Evolutionary conservation across 2,888 invertebrate species (phyloP), one percentile per base, ranked within the genome.

Genomic region (Camponotus fellah): DNA sequence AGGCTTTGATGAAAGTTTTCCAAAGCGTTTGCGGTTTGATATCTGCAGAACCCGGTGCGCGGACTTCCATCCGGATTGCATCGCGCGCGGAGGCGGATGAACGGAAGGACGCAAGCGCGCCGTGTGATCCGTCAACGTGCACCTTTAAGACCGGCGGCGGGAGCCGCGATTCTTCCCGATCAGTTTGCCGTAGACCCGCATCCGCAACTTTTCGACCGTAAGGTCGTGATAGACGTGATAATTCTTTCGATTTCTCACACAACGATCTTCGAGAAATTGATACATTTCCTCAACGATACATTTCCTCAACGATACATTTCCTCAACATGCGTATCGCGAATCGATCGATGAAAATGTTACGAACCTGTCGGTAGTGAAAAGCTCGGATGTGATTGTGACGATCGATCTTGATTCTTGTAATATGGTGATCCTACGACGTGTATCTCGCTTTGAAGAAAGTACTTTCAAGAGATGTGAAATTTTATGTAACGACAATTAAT

Each of bases 51-150:
- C 8, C 1, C 12, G 12, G 3, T 40, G 40, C 21, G 40, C 66
- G n/a, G 26, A 46, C n/a, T 43, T 34, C 14, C 26, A 14, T 26
- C 14, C 40, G 26, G 26, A 26, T 43, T 14, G 14, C 12, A 40
- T 40, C 43, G 66, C 17, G 53, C 46, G 37, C 65, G 37, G 21
- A 68, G 76, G 37, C 43, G 49, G 66, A 71, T 12, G 77, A 46
- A 75, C 34, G 43, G 34, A 43, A 72, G 79, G 64, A 89, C 89
- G 89, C 89, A 89, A 85, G 88, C 89, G 89, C 89, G 86, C 89
- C 85, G 9, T 65, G 43, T 14, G 60, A 34, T 65, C 37, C 46
- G 75, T 81, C 49, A 83, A 85, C 62, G 75, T 84, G 87, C 64
- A 85, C 72, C 77, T 87, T 82, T 40, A 86, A 89, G 85, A 86